A percentile compares a stretch with the other conserved stretches of the same genome.
phyloP scores from a whole-genome alignment of 2,888 invertebrate genomes.

The Caenorhabditis uteleia region DNA sequence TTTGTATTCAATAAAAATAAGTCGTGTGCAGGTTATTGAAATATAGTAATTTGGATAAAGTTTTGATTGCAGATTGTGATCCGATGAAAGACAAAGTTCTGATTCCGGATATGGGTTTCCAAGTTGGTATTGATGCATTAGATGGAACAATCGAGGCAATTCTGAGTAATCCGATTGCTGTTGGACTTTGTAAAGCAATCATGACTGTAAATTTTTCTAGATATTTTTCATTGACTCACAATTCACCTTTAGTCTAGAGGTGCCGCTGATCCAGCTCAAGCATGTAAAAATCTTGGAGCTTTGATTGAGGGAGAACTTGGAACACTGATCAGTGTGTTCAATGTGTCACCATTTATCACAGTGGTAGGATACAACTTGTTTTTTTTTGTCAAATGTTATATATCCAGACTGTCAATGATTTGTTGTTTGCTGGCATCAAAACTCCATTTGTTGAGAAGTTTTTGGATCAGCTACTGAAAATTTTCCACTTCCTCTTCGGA shows the following conservation, averaged over 20 bases:
- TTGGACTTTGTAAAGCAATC: conserved; percentile 12
- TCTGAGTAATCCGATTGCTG: conserved; percentile 17
- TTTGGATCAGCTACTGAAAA: conserved; percentile 21
- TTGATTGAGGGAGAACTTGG: conserved; percentile 46
- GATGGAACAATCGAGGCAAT: conserved; percentile 25
- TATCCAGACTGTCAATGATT: conserved; percentile 54
- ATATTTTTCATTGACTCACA: not conserved
- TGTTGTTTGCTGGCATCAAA: conserved; percentile 57
- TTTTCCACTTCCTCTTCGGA: conserved; percentile 20
- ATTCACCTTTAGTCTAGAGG: conserved; percentile 1
- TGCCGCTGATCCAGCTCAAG: conserved; percentile 1
- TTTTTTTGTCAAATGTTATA: conserved; percentile 1
- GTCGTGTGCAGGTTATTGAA: conserved; percentile 35
- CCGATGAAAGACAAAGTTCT: conserved; percentile 51
- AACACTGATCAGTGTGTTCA: conserved; percentile 46
- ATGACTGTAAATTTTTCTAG: conserved; percentile 6
- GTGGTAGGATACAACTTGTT: conserved; percentile 32
- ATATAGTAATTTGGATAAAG: not conserved
- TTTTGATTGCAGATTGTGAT: conserved; percentile 40
- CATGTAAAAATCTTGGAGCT: conserved; percentile 19
- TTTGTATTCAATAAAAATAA: conserved; percentile 47
- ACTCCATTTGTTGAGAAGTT: conserved; percentile 45
- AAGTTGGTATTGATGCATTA: conserved; percentile 31
- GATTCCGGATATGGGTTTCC: conserved; percentile 54
- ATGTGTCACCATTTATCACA: conserved; percentile 45